Base-by-base conservation (phyloP, 2,888 invertebrate species). In the Leistus spinibarbis region DNA sequence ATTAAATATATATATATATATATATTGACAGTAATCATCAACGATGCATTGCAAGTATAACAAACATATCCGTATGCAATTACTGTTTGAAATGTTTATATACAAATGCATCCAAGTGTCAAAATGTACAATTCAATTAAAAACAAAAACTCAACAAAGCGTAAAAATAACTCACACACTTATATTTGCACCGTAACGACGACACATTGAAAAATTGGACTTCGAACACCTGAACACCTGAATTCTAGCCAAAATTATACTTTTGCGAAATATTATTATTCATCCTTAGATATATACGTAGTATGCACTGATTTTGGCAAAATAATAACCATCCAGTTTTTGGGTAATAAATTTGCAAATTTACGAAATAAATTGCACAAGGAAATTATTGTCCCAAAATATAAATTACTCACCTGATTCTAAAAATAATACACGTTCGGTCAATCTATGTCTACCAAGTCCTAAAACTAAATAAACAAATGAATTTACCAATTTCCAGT, bases 401-500 rank as follows among this genome's bases (percentile, higher is more conserved):
- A 57, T 2, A 19, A 20, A 19, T 57, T 0, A 19, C 20, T 57
- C 17, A 19, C 57, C 20, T 53, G 9, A 53, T 10, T 10, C 9
- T 10, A 53, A 10, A 53, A 10, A 10, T 53, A 53, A 10, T 53
- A 53, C 10, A 7, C 53, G 13, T 7, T 53, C 53, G 53, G 53
- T 10, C 10, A 53, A 53, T 53, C 53, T 13, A 13, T 7, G 13
- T 53, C 9, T 53, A 7, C 53, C 9, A 10, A 10, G 53, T 13
- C 19, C 56, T 23, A 66, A 72, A 10, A 53, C 9, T 53, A 71
- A 77, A 64, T 68, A n/a, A n/a, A n/a, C n/a, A n/a, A n/a, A n/a
- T n/a, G n/a, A n/a, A n/a, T n/a, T n/a, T n/a, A n/a, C n/a, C 67
- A 23, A 76, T 76, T 85, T 86, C 63, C 85, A 96, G 95, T 89